Evolutionary conservation across 2,113 vertebrate species (phyloP).

Genomic region (Rousettus leschenaultii): DNA sequence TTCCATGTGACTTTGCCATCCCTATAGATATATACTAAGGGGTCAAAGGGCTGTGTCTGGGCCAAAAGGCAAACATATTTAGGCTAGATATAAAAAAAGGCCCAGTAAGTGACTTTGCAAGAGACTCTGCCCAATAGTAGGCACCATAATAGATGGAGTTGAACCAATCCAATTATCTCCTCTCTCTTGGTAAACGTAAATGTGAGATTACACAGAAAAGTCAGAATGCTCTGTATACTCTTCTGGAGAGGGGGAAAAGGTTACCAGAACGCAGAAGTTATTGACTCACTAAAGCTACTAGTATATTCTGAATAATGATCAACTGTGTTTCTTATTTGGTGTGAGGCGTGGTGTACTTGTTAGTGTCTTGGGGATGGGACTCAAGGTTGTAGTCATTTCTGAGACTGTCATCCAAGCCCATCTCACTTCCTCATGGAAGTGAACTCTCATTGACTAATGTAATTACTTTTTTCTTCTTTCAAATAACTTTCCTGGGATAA

Average conservation of each 20-base stretch:
- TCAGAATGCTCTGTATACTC: not conserved
- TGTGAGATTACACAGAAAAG: not conserved
- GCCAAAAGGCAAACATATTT: not conserved
- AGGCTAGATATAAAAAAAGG: not conserved
- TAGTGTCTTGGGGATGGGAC: not conserved
- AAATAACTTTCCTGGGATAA: not conserved
- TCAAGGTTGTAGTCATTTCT: not conserved
- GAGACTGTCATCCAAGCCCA: not conserved
- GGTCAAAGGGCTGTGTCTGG: not conserved
- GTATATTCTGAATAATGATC: not conserved
- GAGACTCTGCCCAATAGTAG: not conserved
- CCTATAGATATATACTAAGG: not conserved
- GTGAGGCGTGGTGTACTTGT: not conserved
- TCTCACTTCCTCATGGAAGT: not conserved
- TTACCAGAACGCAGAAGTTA: not conserved
- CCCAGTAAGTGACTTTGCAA: not conserved
- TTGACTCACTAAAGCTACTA: not conserved
- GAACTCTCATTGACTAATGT: not conserved
- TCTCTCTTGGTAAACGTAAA: not conserved
- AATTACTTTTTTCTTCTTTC: not conserved
- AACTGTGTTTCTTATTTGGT: not conserved
- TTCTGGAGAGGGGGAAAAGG: not conserved
- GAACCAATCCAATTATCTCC: not conserved
- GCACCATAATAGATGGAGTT: not conserved
- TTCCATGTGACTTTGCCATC: not conserved